Conservation (phyloP, 2,888 invertebrate species). For the Yponomeuta malinellus region DNA sequence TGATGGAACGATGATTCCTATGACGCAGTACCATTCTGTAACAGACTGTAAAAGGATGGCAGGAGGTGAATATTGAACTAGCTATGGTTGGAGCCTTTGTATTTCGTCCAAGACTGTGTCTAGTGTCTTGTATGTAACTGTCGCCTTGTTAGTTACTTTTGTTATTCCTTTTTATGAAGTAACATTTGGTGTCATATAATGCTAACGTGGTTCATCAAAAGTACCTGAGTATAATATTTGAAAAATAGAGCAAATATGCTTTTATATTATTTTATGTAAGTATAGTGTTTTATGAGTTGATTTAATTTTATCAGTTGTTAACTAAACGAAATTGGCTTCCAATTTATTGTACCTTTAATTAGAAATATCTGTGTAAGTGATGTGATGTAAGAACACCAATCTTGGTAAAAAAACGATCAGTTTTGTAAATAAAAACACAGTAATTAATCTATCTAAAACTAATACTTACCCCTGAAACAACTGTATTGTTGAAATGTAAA, state of each 20-base stretch:
- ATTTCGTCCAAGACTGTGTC: neutral
- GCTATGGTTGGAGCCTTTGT: neutral
- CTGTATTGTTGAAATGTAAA: neutral
- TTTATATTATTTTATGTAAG: constrained; percentile 1
- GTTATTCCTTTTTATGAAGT: constrained; percentile 4
- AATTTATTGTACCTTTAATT: neutral
- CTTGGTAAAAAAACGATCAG: neutral
- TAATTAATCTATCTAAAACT: neutral
- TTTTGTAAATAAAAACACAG: constrained; percentile 8
- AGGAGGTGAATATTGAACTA: neutral
- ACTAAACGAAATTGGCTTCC: constrained; percentile 11
- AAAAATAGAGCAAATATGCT: neutral
- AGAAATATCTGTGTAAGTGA: neutral
- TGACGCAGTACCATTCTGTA: too few species aligned
- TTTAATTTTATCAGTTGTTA: neutral
- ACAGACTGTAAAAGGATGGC: neutral
- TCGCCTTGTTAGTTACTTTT: constrained; percentile 8
- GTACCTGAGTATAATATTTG: constrained; percentile 13
- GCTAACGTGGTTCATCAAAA: neutral
- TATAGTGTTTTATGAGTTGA: neutral
- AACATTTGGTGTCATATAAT: constrained; percentile 13
- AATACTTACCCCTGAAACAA: neutral
- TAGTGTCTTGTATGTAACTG: neutral
- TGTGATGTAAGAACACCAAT: constrained; percentile 14
- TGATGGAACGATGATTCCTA: too few species aligned